These are phyloP conservation scores for Collichthys lucidus DNA, from an alignment of 2,113 vertebrate genomes.

Conservation along the genomic window DNA sequence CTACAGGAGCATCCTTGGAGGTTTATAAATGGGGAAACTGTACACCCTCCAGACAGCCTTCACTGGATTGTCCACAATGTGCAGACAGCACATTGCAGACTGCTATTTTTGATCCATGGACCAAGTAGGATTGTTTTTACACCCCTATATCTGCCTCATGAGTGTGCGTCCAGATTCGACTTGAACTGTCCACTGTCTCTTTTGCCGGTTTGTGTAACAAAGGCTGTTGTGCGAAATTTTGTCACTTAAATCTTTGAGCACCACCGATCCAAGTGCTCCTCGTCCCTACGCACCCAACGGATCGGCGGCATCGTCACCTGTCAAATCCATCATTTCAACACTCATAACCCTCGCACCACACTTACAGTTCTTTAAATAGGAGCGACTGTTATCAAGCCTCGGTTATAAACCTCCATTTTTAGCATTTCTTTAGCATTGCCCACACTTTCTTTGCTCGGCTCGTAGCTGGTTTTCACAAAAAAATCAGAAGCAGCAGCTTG, in stretches of 20 bases:
- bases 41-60: not conserved
- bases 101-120: not conserved
- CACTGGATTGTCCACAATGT: not conserved
- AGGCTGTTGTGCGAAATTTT: not conserved
- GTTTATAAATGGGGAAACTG: not conserved
- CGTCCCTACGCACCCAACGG: not conserved
- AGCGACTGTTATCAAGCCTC: not conserved
- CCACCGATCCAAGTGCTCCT: conserved; percentile 4
- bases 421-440: conserved; percentile 3
- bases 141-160: not conserved
- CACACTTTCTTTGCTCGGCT: conserved; percentile 28
- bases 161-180: not conserved
- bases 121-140: not conserved
- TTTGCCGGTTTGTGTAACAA: not conserved
- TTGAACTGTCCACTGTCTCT: not conserved
- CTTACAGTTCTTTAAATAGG: conserved; percentile 12
- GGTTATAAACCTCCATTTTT: not conserved
- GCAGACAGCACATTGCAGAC: too few relatives aligned
- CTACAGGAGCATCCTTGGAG: not conserved
- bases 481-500: not conserved
- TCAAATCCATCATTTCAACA: not conserved
- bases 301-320: not conserved
- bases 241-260: not conserved
- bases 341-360: not conserved
- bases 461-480: not conserved